Percentiles rank a stretch among this genome's conserved stretches.
Conservation (phyloP, 1,140 invertebrate species). For the Mercenaria mercenaria region DNA sequence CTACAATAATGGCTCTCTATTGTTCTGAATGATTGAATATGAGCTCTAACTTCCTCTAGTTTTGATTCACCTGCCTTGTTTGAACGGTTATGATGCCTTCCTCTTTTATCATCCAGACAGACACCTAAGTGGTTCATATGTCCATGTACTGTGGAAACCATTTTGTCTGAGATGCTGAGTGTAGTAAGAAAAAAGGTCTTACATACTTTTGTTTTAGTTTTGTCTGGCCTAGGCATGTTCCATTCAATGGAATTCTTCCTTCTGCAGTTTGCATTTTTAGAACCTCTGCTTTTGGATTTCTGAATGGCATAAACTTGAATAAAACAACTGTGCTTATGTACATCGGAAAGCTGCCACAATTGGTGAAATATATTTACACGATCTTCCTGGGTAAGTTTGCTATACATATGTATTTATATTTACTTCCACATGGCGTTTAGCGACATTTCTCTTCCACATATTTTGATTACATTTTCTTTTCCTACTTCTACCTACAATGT, state of each 20-base stretch:
- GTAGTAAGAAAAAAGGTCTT: conserved; percentile 38
- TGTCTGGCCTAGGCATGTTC: conserved; percentile 15
- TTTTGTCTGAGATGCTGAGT: neutral
- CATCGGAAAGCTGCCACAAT: neutral
- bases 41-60: neutral
- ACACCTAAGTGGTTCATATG: conserved; percentile 3
- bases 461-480: conserved; percentile 10
- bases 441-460: conserved; percentile 12
- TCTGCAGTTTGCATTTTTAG: neutral
- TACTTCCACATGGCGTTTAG: neutral
- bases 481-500: conserved; percentile 13
- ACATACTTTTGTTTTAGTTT: neutral
- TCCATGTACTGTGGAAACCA: conserved; percentile 19
- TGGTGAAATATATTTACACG: neutral
- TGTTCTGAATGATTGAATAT: conserved; percentile 35
- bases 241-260: neutral
- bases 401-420: neutral
- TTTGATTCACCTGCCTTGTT: neutral
- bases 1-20: conserved; percentile 31
- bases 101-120: conserved; percentile 17
- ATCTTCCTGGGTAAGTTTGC: neutral
- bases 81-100: neutral
- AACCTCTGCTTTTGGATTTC: neutral
- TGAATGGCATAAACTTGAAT: neutral
- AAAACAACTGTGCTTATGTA: conserved; percentile 2